A percentile compares a stretch with the other conserved stretches of the same genome.
phyloP scores from a whole-genome alignment of 1,140 invertebrate genomes.

The Palaemon carinicauda region DNA sequence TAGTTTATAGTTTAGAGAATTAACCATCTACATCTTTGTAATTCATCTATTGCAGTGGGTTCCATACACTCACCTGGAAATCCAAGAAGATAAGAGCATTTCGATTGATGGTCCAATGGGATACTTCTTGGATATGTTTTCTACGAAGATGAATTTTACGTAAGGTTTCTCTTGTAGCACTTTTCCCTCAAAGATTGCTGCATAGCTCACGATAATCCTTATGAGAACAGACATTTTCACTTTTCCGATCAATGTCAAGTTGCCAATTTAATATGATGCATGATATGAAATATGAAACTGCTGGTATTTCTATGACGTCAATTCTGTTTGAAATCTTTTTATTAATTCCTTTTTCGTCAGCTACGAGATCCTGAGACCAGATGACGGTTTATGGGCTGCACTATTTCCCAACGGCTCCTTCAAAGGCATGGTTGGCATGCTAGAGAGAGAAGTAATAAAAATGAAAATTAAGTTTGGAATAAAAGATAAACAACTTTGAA shows the following conservation, averaged over 20 bases:
- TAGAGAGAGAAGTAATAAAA: neutral
- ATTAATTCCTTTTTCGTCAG: neutral
- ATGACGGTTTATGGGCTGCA: neutral
- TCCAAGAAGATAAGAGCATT: neutral
- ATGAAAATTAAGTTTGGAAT: too few species aligned
- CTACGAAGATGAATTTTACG: neutral
- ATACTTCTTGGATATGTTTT: conserved; percentile 9
- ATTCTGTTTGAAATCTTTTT: neutral
- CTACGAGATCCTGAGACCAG: neutral
- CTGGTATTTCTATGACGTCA: neutral
- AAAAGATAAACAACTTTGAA: too few species aligned
- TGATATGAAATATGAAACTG: too few species aligned
- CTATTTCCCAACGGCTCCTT: neutral
- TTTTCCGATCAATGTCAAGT: too few species aligned
- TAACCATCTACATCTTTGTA: too few species aligned
- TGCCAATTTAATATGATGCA: too few species aligned
- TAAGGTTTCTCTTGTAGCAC: neutral
- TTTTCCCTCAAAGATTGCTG: neutral
- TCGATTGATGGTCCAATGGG: conserved; percentile 15
- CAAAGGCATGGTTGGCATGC: neutral
- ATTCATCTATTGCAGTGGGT: conserved; percentile 1
- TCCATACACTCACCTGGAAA: neutral
- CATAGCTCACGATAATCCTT: too few species aligned
- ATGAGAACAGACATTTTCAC: too few species aligned
- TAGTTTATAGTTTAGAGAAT: too few species aligned